phyloP scores from a whole-genome alignment of 2,888 invertebrate species.

The Falcaria lacertinaria region DNA sequence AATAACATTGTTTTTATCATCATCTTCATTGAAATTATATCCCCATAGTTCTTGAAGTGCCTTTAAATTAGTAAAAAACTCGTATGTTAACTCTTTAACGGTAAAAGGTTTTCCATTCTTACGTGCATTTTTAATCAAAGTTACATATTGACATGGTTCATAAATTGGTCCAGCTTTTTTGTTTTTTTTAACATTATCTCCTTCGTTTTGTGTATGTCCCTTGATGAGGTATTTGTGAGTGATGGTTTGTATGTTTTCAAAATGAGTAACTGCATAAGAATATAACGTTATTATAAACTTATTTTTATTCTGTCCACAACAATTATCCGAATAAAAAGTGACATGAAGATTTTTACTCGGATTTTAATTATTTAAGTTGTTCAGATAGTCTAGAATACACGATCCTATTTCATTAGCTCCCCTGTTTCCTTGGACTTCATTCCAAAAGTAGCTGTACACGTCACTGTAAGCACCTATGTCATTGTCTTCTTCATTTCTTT shows the following conservation, averaged over 20 bases:
- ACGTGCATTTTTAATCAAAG: constrained; percentile 8
- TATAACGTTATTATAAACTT: constrained; percentile 12
- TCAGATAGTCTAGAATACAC: constrained; percentile 3
- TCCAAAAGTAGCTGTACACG: constrained; percentile 10
- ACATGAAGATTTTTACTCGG: constrained; percentile 3
- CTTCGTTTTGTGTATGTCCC: constrained; percentile 8
- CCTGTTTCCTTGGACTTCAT: constrained; percentile 10
- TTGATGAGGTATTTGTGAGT: too few species aligned
- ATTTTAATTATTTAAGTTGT: constrained; percentile 1
- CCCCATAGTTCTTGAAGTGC: constrained; percentile 9
- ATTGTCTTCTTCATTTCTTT: too few species aligned
- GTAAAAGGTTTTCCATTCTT: constrained; percentile 4
- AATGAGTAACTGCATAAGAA: constrained; percentile 10
- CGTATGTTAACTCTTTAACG: constrained; percentile 4
- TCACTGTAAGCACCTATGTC: constrained; percentile 3
- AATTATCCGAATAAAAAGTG: constrained; percentile 28
- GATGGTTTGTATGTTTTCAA: too few species aligned
- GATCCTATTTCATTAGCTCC: constrained; percentile 8
- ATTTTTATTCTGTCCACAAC: constrained; percentile 24
- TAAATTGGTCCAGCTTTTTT: constrained; percentile 24
- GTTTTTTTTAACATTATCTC: constrained; percentile 27
- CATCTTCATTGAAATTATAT: constrained; percentile 6
- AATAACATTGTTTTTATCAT: neutral
- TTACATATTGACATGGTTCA: constrained; percentile 13
- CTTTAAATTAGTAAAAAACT: constrained; percentile 6